These are phyloP conservation scores for Taenaris catops DNA, from an alignment of 2,888 invertebrate genomes.

Conservation along the genomic window DNA sequence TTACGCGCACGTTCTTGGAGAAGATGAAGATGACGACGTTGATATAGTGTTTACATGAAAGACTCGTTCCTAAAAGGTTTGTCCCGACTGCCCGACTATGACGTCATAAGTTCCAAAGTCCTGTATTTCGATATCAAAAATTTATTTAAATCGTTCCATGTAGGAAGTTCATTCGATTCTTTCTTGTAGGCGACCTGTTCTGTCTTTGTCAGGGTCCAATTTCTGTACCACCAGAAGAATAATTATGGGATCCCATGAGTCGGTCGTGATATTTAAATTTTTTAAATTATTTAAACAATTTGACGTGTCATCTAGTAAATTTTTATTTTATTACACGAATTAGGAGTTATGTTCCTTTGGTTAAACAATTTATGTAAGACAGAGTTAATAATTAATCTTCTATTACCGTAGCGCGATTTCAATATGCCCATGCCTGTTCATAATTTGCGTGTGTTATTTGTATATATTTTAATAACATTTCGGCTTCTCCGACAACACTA, in stretches of 20 bases:
- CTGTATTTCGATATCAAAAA: conserved; percentile 22
- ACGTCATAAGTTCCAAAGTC: conserved; percentile 14
- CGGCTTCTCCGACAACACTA: conserved; percentile 18
- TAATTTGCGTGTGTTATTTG: conserved; percentile 14
- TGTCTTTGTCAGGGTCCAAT: conserved; percentile 25
- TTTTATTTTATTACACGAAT: conserved; percentile 8
- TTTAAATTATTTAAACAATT: conserved; percentile 29
- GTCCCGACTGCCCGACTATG: background rate
- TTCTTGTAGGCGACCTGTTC: conserved; percentile 19
- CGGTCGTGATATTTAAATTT: conserved; percentile 21
- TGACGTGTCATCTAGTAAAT: conserved; percentile 19
- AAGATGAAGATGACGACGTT: conserved; percentile 1
- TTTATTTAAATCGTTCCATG: conserved; percentile 11
- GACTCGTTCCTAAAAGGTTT: background rate
- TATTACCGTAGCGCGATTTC: conserved; percentile 11
- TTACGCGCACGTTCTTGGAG: conserved; percentile 2
- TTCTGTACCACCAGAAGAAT: conserved; percentile 26
- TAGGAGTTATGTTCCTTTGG: conserved; percentile 6
- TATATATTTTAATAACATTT: conserved; percentile 12
- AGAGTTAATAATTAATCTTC: conserved; percentile 7
- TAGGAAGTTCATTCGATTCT: conserved; percentile 16
- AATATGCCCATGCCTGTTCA: conserved; percentile 10
- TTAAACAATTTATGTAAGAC: conserved; percentile 7
- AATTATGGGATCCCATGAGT: conserved; percentile 28
- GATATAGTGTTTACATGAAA: background rate